Conservation (phyloP, 2,113 vertebrate species). For the Formicarius rufipectus region DNA sequence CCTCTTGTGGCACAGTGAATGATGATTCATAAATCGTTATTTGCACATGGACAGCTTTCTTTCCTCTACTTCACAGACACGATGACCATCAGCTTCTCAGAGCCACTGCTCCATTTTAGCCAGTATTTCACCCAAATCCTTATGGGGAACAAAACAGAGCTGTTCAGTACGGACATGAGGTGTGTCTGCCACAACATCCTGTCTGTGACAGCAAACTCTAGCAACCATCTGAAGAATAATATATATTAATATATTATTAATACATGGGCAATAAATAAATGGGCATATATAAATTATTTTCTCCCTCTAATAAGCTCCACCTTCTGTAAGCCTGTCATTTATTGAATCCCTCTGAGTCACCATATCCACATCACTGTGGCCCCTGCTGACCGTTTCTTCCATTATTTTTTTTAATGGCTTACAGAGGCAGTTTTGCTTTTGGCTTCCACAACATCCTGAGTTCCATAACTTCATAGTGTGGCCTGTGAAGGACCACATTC, state of each 20-base stretch:
- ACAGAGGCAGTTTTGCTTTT: not conserved
- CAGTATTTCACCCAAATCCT: not conserved
- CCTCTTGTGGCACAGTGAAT: not conserved
- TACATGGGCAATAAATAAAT: not conserved
- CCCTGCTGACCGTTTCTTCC: not conserved
- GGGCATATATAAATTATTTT: not conserved
- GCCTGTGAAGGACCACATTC: not conserved
- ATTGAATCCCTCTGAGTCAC: not conserved
- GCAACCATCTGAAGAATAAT: not conserved
- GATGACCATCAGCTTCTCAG: not conserved
- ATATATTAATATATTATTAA: too few species aligned
- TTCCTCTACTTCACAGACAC: not conserved
- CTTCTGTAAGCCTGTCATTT: not conserved
- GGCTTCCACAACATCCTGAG: not conserved
- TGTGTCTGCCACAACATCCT: not conserved
- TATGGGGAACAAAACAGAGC: not conserved
- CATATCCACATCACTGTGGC: not conserved
- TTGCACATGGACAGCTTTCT: not conserved
- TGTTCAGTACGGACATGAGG: not conserved
- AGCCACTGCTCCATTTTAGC: not conserved
- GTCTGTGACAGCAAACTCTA: not conserved
- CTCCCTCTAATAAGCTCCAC: not conserved
- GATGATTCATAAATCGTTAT: not conserved
- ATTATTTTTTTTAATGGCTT: not conserved
- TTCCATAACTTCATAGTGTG: not conserved